A percentile compares a stretch with the other conserved stretches of the same genome.
phyloP scores from a whole-genome alignment of 2,888 invertebrate species.

The Cheilosia impressa region DNA sequence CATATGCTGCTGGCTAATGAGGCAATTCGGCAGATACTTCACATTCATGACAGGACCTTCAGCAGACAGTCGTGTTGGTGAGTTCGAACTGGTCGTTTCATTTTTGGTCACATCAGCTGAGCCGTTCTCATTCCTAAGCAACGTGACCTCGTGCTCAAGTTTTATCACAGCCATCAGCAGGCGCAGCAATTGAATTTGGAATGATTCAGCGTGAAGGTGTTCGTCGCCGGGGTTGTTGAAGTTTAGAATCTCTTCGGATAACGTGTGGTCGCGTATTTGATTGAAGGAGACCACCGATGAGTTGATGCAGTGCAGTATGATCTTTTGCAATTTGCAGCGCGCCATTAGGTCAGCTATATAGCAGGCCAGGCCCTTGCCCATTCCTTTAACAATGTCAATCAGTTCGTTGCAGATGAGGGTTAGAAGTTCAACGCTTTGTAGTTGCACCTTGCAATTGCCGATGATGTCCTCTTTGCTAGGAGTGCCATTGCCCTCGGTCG shows the following conservation, averaged over 20 bases:
- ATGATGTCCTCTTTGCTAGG: conserved; percentile 88
- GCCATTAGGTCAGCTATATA: conserved; percentile 90
- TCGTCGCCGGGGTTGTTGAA: conserved; percentile 89
- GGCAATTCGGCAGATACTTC: conserved; percentile 87
- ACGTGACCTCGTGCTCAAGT: conserved; percentile 89
- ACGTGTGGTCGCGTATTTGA: conserved; percentile 82
- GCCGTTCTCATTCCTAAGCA: conserved; percentile 84
- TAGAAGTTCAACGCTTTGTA: conserved; percentile 90
- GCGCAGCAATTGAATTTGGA: conserved; percentile 88
- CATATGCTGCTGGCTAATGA: conserved; percentile 92
- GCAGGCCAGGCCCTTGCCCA: conserved; percentile 89
- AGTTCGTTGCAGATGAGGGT: conserved; percentile 89
- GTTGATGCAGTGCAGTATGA: conserved; percentile 91
- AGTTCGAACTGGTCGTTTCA: conserved; percentile 80
- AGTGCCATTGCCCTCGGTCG: conserved; percentile 83
- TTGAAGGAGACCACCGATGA: conserved; percentile 87
- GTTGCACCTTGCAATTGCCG: conserved; percentile 91
- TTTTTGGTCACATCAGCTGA: conserved; percentile 77
- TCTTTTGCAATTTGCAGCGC: conserved; percentile 93
- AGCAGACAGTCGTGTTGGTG: conserved; percentile 80
- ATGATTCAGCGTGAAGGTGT: conserved; percentile 87
- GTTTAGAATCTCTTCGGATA: conserved; percentile 89
- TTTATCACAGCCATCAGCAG: conserved; percentile 89
- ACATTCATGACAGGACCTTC: conserved; percentile 82
- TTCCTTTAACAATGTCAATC: conserved; percentile 89